These are phyloP conservation scores for Aproaerema taeniolella DNA, from an alignment of 2,888 invertebrate species.

Conservation along the genomic window DNA sequence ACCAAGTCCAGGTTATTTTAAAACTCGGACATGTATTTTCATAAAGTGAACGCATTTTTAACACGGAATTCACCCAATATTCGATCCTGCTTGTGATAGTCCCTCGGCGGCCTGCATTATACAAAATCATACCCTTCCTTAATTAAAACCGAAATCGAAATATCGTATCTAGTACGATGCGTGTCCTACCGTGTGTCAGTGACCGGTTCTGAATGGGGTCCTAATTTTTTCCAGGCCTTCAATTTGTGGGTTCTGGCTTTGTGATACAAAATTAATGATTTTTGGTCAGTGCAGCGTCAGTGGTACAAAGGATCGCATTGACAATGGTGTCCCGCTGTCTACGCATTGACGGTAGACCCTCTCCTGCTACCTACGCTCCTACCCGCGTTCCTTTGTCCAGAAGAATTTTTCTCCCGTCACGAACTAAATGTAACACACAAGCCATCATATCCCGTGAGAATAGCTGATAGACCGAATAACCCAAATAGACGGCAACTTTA, in stretches of 20 bases:
- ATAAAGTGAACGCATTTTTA: too few species aligned
- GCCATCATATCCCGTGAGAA: slow-evolving; percentile 40
- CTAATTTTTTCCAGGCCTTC: slow-evolving; percentile 66
- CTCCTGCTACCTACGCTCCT: slow-evolving; percentile 66
- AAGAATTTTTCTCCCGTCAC: slow-evolving; percentile 65
- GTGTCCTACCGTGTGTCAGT: slow-evolving; percentile 54
- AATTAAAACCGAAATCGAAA: slow-evolving; percentile 27
- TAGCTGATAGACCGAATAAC: slow-evolving; percentile 39
- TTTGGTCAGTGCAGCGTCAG: slow-evolving; percentile 68
- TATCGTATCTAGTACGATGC: slow-evolving; percentile 34
- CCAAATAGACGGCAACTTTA: too few species aligned
- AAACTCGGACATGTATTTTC: too few species aligned
- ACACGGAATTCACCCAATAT: too few species aligned
- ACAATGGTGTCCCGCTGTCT: slow-evolving; percentile 76
- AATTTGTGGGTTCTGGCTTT: slow-evolving; percentile 76
- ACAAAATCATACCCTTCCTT: slow-evolving; percentile 6
- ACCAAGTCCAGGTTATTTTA: too few species aligned
- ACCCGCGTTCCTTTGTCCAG: slow-evolving; percentile 47
- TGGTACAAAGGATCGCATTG: slow-evolving; percentile 56
- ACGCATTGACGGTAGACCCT: slow-evolving; percentile 61
- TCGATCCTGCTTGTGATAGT: too few species aligned
- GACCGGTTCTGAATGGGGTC: slow-evolving; percentile 64
- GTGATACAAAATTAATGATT: slow-evolving; percentile 77
- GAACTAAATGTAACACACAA: slow-evolving; percentile 45
- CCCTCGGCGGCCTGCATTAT: too few species aligned